These are phyloP conservation scores for Druceiella hillmani DNA, from an alignment of 2,888 invertebrate species.

Conservation along the genomic window DNA sequence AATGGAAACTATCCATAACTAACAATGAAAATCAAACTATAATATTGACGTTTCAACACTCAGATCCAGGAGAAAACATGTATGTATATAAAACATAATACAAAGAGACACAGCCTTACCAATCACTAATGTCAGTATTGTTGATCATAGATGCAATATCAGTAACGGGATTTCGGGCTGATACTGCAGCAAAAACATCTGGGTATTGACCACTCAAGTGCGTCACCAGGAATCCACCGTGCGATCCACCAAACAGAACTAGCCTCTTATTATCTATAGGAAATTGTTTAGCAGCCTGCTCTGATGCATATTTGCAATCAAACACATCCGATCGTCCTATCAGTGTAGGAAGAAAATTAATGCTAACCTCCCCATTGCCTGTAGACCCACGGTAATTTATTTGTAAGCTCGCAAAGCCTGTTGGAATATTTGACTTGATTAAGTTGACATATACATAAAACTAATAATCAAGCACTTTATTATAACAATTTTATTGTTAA, in stretches of 20 bases:
- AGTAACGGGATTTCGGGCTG: slow-evolving; percentile 75
- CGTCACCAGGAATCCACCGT: slow-evolving; percentile 83
- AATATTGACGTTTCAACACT: too few relatives aligned
- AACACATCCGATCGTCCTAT: slow-evolving; percentile 74
- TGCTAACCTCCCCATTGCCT: slow-evolving; percentile 69
- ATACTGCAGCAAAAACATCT: slow-evolving; percentile 65
- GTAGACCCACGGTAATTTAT: slow-evolving; percentile 74
- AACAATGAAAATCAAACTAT: too few relatives aligned
- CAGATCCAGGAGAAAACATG: too few relatives aligned
- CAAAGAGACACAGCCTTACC: too few relatives aligned
- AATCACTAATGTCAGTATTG: slow-evolving; percentile 82
- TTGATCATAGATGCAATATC: slow-evolving; percentile 70
- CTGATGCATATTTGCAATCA: slow-evolving; percentile 67
- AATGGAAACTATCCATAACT: too few relatives aligned
- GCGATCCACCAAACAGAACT: slow-evolving; percentile 77
- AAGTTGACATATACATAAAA: too few relatives aligned
- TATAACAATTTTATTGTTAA: too few relatives aligned
- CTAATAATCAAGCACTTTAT: too few relatives aligned
- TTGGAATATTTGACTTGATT: too few relatives aligned
- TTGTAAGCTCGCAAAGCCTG: slow-evolving; percentile 61
- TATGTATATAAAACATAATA: too few relatives aligned
- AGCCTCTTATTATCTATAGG: slow-evolving; percentile 56
- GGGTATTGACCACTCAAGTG: slow-evolving; percentile 83
- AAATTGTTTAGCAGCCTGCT: slow-evolving; percentile 49
- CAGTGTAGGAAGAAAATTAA: slow-evolving; percentile 65